A percentile compares a stretch with the other conserved stretches of the same genome.
These are phyloP conservation scores for Odontomyia ornata DNA, from an alignment of 2,888 invertebrate genomes.

Conservation along the genomic window DNA sequence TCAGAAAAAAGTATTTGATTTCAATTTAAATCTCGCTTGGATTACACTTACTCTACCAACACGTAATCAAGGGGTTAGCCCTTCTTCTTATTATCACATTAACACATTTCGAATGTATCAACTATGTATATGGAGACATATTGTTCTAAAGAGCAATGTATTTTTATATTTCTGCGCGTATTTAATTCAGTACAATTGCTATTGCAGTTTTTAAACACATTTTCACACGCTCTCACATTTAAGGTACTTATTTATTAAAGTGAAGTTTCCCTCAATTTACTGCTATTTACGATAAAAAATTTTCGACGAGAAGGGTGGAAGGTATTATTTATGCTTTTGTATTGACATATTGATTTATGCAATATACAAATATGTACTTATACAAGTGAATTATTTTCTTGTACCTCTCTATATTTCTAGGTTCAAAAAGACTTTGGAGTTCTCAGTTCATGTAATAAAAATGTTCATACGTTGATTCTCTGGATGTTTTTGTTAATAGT, in stretches of 20 bases:
- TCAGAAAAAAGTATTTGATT: slow-evolving; percentile 19
- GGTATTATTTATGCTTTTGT: background rate
- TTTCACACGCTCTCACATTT: slow-evolving; percentile 19
- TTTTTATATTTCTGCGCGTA: slow-evolving; percentile 1
- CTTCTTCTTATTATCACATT: slow-evolving; percentile 25
- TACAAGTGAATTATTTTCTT: background rate
- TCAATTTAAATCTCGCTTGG: slow-evolving; percentile 12
- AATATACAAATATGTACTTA: too few species aligned
- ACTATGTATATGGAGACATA: slow-evolving; percentile 12
- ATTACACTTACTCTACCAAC: slow-evolving; percentile 23
- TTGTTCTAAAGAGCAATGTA: slow-evolving; percentile 4
- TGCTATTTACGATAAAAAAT: slow-evolving; percentile 7
- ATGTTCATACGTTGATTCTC: background rate
- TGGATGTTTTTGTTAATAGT: background rate
- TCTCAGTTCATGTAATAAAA: background rate
- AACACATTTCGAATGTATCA: slow-evolving; percentile 2
- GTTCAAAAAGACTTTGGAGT: background rate
- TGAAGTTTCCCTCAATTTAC: background rate
- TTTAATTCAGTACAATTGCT: background rate
- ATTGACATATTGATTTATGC: slow-evolving; percentile 9
- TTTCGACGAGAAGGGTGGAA: slow-evolving; percentile 11
- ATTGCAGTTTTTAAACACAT: background rate
- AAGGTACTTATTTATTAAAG: background rate
- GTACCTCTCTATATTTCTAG: background rate
- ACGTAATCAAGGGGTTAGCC: background rate